Percentiles rank a stretch among this genome's conserved stretches.
Conservation (phyloP, 1,140 invertebrate species). For the Caerostris darwini region DNA sequence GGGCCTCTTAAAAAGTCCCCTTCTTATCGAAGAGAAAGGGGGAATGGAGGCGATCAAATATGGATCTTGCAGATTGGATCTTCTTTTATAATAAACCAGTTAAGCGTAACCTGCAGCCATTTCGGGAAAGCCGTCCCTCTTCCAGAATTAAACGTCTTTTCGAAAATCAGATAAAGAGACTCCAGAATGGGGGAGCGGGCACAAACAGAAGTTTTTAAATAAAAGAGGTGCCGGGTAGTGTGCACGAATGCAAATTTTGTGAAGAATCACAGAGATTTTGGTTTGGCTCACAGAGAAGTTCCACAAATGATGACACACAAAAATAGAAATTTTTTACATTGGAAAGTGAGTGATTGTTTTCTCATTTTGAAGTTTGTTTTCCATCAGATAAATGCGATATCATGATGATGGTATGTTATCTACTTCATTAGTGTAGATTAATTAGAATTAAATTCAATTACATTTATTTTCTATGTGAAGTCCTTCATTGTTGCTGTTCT, state of each 20-base stretch:
- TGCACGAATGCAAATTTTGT: not conserved
- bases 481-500: too few relatives aligned
- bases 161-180: constrained; percentile 67
- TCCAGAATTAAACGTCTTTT: constrained; percentile 72
- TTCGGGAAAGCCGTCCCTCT: constrained; percentile 25
- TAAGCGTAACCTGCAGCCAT: constrained; percentile 71
- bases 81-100: constrained; percentile 75
- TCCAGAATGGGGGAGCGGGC: constrained; percentile 26
- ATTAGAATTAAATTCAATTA: too few relatives aligned
- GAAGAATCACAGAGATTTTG: not conserved
- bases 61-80: constrained; percentile 71
- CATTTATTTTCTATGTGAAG: too few relatives aligned
- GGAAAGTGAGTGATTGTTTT: too few relatives aligned
- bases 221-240: not conserved
- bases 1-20: constrained; percentile 63
- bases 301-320: too few relatives aligned
- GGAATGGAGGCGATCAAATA: constrained; percentile 66
- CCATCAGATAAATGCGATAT: too few relatives aligned
- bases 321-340: too few relatives aligned
- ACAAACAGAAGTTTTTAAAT: constrained; percentile 40
- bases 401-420: too few relatives aligned
- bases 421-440: too few relatives aligned
- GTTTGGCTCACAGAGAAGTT: too few relatives aligned
- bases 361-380: too few relatives aligned
- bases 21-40: constrained; percentile 28